A percentile compares a stretch with the other conserved stretches of the same genome.
Conservation (phyloP, 2,113 vertebrate genomes). For the Murina feae region DNA sequence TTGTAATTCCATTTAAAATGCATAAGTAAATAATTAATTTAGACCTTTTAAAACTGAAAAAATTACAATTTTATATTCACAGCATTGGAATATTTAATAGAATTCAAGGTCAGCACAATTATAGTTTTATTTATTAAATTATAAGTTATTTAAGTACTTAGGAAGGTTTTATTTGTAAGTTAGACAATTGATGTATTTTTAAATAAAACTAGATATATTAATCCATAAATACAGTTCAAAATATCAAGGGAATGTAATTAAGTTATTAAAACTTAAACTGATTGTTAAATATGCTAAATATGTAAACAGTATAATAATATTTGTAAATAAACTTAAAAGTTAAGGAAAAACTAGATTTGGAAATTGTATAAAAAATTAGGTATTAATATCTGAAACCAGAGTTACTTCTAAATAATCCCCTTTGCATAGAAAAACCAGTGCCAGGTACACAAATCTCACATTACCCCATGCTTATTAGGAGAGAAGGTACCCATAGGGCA, state of each 20-base stretch:
- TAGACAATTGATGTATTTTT: neutral
- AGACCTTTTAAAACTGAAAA: conserved; percentile 6
- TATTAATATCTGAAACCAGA: neutral
- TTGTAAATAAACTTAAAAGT: neutral
- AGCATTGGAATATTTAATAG: neutral
- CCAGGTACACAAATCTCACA: neutral
- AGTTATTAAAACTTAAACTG: neutral
- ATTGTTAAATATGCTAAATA: neutral
- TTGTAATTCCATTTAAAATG: neutral
- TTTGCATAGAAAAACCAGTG: neutral
- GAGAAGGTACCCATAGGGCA: neutral
- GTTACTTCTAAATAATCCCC: neutral
- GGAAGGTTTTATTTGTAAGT: neutral
- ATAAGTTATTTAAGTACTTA: neutral
- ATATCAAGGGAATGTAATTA: neutral
- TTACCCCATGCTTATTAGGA: neutral
- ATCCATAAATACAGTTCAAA: neutral
- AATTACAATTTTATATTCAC: neutral
- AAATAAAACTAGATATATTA: neutral
- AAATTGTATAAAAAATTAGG: neutral
- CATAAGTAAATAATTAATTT: conserved; percentile 2
- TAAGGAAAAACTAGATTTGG: neutral
- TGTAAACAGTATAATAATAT: neutral
- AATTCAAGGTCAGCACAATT: neutral
- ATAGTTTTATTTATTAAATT: neutral